phyloP scores from a whole-genome alignment of 2,888 invertebrate genomes.

The Heterodera filipjevi region DNA sequence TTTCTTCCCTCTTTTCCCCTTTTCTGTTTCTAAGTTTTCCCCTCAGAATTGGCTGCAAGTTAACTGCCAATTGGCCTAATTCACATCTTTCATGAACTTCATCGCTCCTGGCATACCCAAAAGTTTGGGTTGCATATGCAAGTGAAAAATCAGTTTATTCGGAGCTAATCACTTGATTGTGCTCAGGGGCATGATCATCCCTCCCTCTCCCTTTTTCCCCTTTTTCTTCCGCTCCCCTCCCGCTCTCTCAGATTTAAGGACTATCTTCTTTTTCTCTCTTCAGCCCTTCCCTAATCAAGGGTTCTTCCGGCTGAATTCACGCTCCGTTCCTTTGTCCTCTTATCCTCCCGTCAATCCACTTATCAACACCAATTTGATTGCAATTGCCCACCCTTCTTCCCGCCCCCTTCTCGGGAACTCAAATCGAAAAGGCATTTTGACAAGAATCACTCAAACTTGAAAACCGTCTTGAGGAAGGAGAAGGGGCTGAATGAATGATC shows the following conservation, averaged over 20 bases:
- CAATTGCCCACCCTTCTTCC: background rate
- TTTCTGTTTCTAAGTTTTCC: background rate
- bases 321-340: background rate
- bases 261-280: background rate
- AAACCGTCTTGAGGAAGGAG: conserved; percentile 17
- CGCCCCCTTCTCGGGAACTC: background rate
- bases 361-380: conserved; percentile 18
- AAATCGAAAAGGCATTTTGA: background rate
- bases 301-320: conserved; percentile 15
- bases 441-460: conserved; percentile 21
- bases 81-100: conserved; percentile 2
- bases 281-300: conserved; percentile 11
- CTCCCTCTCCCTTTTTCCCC: background rate
- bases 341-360: background rate
- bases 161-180: background rate
- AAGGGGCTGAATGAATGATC: background rate
- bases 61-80: conserved; percentile 16
- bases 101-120: background rate
- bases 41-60: conserved; percentile 15
- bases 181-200: background rate
- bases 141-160: background rate
- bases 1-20: background rate
- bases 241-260: conserved; percentile 5
- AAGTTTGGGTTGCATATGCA: background rate
- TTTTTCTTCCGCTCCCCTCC: background rate